Evolutionary conservation across 2,888 invertebrate species (phyloP).

Genomic region (Amphiduros pacificus): DNA sequence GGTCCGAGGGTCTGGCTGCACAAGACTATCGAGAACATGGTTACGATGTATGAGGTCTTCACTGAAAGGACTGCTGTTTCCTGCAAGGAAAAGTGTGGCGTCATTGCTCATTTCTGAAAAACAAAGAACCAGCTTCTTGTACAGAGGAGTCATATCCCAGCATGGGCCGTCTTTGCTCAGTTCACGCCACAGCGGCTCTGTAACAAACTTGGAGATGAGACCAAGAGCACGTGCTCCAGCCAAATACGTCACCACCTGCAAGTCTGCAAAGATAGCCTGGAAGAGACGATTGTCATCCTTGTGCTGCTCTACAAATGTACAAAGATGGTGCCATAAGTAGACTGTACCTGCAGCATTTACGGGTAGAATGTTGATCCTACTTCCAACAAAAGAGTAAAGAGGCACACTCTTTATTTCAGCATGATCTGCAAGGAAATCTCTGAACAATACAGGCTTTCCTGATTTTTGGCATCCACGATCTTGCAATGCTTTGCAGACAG

Average conservation of each 20-base stretch:
- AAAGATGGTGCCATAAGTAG: neutral
- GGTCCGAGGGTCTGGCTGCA: neutral
- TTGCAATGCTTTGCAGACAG: slow-evolving; percentile 27
- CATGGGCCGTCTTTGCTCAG: neutral
- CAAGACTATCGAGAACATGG: neutral
- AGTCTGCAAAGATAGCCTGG: neutral
- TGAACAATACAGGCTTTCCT: slow-evolving; percentile 25
- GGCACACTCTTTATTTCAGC: slow-evolving; percentile 17
- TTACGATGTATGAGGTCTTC: neutral
- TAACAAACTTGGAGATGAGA: slow-evolving; percentile 1
- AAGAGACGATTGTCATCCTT: neutral
- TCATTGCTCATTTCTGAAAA: neutral
- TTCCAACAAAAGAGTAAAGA: slow-evolving; percentile 13
- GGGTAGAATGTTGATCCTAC: slow-evolving; percentile 10
- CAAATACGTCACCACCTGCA: neutral
- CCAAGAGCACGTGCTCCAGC: slow-evolving; percentile 1
- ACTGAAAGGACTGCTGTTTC: neutral
- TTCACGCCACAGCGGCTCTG: slow-evolving; percentile 1
- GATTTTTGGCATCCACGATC: slow-evolving; percentile 25
- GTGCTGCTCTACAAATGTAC: neutral
- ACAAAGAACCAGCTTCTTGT: neutral
- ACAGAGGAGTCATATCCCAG: neutral
- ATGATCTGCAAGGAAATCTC: slow-evolving; percentile 9
- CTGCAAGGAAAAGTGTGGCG: neutral
- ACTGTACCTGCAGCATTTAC: slow-evolving; percentile 14